These are phyloP conservation scores for Brachypalpus laphriformis DNA, from an alignment of 2,888 invertebrate species.

Conservation along the genomic window DNA sequence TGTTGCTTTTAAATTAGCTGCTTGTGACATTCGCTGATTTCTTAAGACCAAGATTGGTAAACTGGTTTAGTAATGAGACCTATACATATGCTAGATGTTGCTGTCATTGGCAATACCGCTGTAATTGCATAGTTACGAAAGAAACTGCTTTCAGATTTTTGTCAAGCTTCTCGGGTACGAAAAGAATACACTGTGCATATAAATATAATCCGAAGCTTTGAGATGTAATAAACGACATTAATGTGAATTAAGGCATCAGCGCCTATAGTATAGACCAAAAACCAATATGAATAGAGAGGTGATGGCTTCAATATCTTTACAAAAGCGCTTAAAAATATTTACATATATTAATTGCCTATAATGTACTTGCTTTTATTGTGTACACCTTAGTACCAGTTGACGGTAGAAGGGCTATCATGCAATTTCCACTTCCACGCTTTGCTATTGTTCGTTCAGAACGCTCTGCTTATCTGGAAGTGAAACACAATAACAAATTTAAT, in stretches of 20 bases:
- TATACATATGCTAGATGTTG: too few species aligned
- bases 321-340: background rate
- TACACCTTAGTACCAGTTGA: background rate
- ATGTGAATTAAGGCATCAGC: background rate
- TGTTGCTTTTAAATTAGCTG: too few species aligned
- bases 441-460: background rate
- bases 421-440: background rate
- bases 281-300: background rate
- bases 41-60: too few species aligned
- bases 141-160: too few species aligned
- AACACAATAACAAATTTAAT: constrained; percentile 1
- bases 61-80: too few species aligned
- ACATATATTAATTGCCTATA: background rate
- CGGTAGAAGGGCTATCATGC: background rate
- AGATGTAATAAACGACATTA: too few species aligned
- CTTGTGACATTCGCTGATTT: too few species aligned
- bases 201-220: too few species aligned
- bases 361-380: background rate
- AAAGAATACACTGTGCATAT: too few species aligned
- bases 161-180: too few species aligned
- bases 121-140: too few species aligned
- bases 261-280: background rate
- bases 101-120: too few species aligned
- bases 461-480: background rate
- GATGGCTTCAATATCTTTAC: background rate